Percentiles rank a stretch among this genome's conserved stretches.
These are phyloP conservation scores for Neotoma lepida DNA, from an alignment of 2,113 vertebrate species.

Conservation along the genomic window DNA sequence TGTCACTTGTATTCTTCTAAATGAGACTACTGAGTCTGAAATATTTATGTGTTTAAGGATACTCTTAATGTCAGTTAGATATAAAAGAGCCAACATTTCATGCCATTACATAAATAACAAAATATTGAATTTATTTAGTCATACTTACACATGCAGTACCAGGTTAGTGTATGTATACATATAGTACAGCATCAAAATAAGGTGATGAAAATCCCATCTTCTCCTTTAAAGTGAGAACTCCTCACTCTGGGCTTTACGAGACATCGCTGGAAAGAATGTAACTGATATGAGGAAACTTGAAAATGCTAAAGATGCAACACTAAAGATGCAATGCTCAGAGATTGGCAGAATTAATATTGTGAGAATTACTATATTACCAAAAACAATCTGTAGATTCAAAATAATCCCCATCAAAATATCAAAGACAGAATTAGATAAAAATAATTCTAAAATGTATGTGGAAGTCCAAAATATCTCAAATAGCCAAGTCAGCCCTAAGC, in stretches of 20 bases:
- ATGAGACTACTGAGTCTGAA: slow-evolving; percentile 14
- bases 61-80: neutral
- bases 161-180: neutral
- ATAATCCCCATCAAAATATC: neutral
- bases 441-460: neutral
- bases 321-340: neutral
- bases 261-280: neutral
- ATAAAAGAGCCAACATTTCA: neutral
- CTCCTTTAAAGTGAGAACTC: neutral
- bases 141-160: neutral
- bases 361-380: neutral
- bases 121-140: slow-evolving; percentile 10
- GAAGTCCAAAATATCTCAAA: neutral
- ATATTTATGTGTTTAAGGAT: neutral
- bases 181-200: neutral
- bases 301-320: neutral
- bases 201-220: neutral
- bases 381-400: neutral
- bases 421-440: neutral
- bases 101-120: neutral
- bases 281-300: neutral
- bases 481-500: neutral
- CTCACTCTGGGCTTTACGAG: neutral
- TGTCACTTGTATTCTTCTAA: neutral
- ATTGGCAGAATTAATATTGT: neutral